Evolutionary conservation across 2,797 vertebrate genomes (phyloP).

Genomic region (Phalanger gymnotis): DNA sequence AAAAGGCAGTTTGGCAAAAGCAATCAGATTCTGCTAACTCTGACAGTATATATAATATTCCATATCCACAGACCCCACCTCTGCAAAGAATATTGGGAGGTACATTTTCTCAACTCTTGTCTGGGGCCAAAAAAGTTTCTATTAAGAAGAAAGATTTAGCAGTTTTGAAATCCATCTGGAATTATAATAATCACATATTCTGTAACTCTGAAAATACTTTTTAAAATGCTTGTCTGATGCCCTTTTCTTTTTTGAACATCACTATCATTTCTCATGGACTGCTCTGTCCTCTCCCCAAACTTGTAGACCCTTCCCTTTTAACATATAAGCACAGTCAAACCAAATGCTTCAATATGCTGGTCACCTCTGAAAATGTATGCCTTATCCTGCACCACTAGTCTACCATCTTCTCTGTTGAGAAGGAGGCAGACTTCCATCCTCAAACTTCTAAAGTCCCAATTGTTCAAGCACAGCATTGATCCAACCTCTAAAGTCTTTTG

Average conservation of each 20-base stretch:
- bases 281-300: neutral
- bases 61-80: neutral
- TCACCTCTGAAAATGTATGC: neutral
- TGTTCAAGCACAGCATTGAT: neutral
- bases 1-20: neutral
- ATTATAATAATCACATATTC: neutral
- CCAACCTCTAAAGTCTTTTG: neutral
- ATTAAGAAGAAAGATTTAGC: neutral
- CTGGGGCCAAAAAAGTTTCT: neutral
- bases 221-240: neutral
- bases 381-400: neutral
- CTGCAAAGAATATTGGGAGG: neutral
- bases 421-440: neutral
- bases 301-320: neutral
- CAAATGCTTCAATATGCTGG: neutral
- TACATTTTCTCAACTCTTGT: neutral
- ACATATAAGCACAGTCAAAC: neutral
- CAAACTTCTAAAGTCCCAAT: neutral
- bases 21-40: neutral
- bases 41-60: neutral
- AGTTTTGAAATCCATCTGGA: neutral
- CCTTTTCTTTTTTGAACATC: neutral
- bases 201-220: neutral
- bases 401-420: neutral
- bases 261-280: neutral